Evolutionary conservation across 2,113 vertebrate species (phyloP).

Genomic region (Corythoichthys intestinalis): DNA sequence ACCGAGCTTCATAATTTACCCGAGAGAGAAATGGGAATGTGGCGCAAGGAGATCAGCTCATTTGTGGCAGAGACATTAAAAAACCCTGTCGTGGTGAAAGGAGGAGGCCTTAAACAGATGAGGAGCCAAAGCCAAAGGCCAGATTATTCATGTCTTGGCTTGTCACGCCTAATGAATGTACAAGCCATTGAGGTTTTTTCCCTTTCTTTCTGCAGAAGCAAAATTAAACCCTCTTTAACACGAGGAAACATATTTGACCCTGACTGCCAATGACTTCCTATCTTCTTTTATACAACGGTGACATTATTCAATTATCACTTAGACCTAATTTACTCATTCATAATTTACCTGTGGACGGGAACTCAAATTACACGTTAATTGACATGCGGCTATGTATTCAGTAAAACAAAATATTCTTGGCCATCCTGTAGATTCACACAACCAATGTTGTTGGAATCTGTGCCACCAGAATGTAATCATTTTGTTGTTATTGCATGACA

Average conservation of each 20-base stretch:
- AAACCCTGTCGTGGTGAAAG: conserved; percentile 37
- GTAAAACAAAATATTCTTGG: not conserved
- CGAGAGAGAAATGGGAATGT: conserved; percentile 21
- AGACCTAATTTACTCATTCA: not conserved
- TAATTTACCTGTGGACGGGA: not conserved
- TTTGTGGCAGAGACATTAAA: conserved; percentile 41
- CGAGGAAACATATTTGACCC: conserved; percentile 6
- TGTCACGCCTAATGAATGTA: conserved; percentile 22
- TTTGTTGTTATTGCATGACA: too few species aligned
- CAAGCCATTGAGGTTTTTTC: conserved; percentile 12
- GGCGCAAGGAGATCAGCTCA: conserved; percentile 32
- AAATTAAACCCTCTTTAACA: conserved; percentile 17
- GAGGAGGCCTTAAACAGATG: conserved; percentile 30
- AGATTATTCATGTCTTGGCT: conserved; percentile 34
- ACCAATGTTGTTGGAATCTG: too few species aligned
- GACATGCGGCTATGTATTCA: not conserved
- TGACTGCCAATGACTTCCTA: not conserved
- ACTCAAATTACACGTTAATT: not conserved
- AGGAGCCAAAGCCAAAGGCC: conserved; percentile 29
- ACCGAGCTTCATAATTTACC: conserved; percentile 51
- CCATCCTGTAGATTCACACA: not conserved
- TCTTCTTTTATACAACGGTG: not conserved
- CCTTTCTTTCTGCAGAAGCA: conserved; percentile 11
- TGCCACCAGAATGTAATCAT: too few species aligned
- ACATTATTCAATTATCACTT: not conserved